Conservation (phyloP, 2,797 vertebrate genomes). For the Aulostomus chinensis region DNA sequence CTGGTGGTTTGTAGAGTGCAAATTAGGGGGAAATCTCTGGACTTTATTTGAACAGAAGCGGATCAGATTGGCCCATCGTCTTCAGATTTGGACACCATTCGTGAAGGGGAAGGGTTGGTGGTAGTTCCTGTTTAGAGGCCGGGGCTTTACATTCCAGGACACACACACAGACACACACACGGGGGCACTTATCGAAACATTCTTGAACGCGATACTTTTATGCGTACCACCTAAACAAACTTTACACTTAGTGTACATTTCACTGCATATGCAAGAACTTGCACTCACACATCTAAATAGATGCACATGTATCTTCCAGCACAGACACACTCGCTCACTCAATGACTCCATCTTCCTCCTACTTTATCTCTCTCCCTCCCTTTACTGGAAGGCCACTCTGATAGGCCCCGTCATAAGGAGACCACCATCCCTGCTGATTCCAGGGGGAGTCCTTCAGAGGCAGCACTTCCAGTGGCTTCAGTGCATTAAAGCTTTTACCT, state of each 20-base stretch:
- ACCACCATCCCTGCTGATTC: constrained; percentile 74
- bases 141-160: constrained; percentile 64
- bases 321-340: constrained; percentile 45
- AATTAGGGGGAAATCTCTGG: constrained; percentile 8
- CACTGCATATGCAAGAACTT: constrained; percentile 31
- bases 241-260: constrained; percentile 69
- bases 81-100: constrained; percentile 26
- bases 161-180: constrained; percentile 29
- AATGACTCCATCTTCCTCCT: constrained; percentile 52
- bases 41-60: constrained; percentile 4
- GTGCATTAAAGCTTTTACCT: constrained; percentile 83
- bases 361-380: constrained; percentile 52
- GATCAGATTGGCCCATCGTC: constrained; percentile 31
- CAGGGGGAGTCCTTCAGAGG: constrained; percentile 76
- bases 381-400: constrained; percentile 77
- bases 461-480: constrained; percentile 79
- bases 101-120: constrained; percentile 68
- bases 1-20: constrained; percentile 12
- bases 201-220: constrained; percentile 46
- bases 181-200: constrained; percentile 46
- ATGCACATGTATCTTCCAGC: constrained; percentile 40
- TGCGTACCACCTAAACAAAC: constrained; percentile 62
- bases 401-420: constrained; percentile 66
- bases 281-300: constrained; percentile 62
- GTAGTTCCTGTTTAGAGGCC: constrained; percentile 75